Evolutionary conservation across 2,888 invertebrate genomes (phyloP).

Genomic region (Steinernema carpocapsae): DNA sequence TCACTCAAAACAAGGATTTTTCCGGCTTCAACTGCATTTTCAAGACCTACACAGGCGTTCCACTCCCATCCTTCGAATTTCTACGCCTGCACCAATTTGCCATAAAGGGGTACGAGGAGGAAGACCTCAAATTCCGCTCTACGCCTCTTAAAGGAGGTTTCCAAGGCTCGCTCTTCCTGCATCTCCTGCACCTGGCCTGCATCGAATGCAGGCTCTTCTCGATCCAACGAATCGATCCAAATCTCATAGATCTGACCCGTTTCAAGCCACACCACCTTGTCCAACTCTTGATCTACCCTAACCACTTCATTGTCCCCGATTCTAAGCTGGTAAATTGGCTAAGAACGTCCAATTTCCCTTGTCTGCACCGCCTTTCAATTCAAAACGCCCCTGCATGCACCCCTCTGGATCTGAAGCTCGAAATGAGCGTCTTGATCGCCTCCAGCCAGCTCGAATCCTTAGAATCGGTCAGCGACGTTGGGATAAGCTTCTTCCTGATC

Average conservation of each 20-base stretch:
- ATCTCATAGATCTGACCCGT: not conserved
- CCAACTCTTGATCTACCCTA: not conserved
- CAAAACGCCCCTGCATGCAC: not conserved
- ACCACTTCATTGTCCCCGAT: not conserved
- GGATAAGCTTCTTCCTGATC: not conserved
- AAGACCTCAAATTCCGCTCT: not conserved
- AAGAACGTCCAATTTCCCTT: not conserved
- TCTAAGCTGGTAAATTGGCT: not conserved
- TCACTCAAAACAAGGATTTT: not conserved
- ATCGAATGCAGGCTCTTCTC: not conserved
- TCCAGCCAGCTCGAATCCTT: not conserved
- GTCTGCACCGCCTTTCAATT: not conserved
- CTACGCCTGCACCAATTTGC: not conserved
- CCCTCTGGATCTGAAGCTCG: not conserved
- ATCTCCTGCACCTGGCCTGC: not conserved
- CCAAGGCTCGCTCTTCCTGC: not conserved
- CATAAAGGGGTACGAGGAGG: not conserved
- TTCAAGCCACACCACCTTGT: not conserved
- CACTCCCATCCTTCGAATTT: not conserved
- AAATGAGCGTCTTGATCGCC: not conserved
- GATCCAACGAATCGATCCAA: not conserved
- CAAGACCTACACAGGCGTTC: not conserved
- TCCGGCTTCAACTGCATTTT: not conserved
- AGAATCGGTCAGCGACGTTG: not conserved
- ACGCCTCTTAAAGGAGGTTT: not conserved